Evolutionary conservation across 2,888 invertebrate species (phyloP).

Genomic region (Eupithecia subumbrata): DNA sequence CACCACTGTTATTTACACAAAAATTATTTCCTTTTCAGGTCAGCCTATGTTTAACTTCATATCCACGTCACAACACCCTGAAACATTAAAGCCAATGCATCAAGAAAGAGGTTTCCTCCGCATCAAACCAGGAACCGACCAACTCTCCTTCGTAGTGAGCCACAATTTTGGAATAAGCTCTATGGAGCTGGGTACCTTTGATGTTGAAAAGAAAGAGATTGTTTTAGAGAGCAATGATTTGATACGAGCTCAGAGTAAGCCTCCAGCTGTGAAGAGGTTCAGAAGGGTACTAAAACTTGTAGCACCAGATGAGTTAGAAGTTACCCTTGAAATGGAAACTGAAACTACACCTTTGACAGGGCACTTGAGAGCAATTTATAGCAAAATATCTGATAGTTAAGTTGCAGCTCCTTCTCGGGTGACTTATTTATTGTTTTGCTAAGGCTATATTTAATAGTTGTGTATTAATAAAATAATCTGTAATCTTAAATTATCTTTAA

Average conservation of each 20-base stretch:
- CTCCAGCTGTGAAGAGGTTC: slow-evolving; percentile 78
- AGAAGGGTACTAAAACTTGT: slow-evolving; percentile 67
- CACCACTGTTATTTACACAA: too few species aligned
- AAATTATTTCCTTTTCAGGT: slow-evolving; percentile 59
- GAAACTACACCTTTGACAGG: slow-evolving; percentile 78
- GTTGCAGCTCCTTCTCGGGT: neutral
- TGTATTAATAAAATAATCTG: neutral
- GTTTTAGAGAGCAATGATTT: slow-evolving; percentile 77
- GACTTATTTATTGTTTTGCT: neutral
- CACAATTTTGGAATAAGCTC: slow-evolving; percentile 86
- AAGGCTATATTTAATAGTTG: neutral
- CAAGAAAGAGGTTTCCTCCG: slow-evolving; percentile 85
- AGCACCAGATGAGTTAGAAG: slow-evolving; percentile 65
- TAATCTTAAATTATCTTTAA: neutral
- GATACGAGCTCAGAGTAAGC: slow-evolving; percentile 62
- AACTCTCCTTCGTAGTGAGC: slow-evolving; percentile 82
- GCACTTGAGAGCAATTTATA: slow-evolving; percentile 82
- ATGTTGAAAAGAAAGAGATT: slow-evolving; percentile 71
- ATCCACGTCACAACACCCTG: slow-evolving; percentile 80
- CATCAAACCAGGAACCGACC: slow-evolving; percentile 80
- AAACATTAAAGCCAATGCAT: slow-evolving; percentile 84
- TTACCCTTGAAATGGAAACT: slow-evolving; percentile 82
- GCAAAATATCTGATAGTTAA: slow-evolving; percentile 51
- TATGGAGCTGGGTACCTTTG: slow-evolving; percentile 83
- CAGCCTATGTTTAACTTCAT: slow-evolving; percentile 85